Conservation (phyloP, 1,140 invertebrate species). For the Zaprionus capensis region DNA sequence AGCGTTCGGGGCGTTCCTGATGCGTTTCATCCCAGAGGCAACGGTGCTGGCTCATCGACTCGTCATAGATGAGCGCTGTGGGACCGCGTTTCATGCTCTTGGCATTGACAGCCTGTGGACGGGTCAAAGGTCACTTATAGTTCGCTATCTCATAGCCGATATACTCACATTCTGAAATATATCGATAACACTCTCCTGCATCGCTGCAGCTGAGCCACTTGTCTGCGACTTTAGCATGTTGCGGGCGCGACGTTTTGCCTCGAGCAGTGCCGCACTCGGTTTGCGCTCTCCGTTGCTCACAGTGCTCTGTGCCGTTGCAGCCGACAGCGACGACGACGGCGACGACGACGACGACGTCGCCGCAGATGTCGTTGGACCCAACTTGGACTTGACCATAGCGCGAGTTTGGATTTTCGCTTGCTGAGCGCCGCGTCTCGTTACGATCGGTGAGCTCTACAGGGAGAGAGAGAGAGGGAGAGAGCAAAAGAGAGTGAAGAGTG, state of each 20-base stretch:
- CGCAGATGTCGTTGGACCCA: constrained; percentile 25
- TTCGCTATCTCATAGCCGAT: background rate
- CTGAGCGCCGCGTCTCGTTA: constrained; percentile 86
- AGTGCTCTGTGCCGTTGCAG: constrained; percentile 13
- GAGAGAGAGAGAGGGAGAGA: background rate
- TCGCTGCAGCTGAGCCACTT: constrained; percentile 61
- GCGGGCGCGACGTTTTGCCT: constrained; percentile 86
- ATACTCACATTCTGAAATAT: constrained; percentile 86
- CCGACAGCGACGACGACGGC: constrained; percentile 35
- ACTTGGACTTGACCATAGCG: constrained; percentile 85
- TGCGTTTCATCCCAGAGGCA: constrained; percentile 94
- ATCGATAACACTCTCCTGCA: constrained; percentile 84
- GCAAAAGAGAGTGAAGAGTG: background rate
- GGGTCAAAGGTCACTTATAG: constrained; percentile 5
- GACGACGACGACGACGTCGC: constrained; percentile 62
- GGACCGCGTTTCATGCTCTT: constrained; percentile 86
- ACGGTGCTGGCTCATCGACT: constrained; percentile 90
- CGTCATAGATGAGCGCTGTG: constrained; percentile 93
- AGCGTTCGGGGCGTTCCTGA: constrained; percentile 92
- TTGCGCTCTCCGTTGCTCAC: constrained; percentile 58
- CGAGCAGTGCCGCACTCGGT: constrained; percentile 85
- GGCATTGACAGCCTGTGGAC: constrained; percentile 87
- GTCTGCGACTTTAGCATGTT: constrained; percentile 85
- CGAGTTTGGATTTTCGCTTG: constrained; percentile 87
- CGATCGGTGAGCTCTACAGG: constrained; percentile 82